These are phyloP conservation scores for Amblyornis subalaris DNA, from an alignment of 2,113 vertebrate genomes.

Conservation along the genomic window DNA sequence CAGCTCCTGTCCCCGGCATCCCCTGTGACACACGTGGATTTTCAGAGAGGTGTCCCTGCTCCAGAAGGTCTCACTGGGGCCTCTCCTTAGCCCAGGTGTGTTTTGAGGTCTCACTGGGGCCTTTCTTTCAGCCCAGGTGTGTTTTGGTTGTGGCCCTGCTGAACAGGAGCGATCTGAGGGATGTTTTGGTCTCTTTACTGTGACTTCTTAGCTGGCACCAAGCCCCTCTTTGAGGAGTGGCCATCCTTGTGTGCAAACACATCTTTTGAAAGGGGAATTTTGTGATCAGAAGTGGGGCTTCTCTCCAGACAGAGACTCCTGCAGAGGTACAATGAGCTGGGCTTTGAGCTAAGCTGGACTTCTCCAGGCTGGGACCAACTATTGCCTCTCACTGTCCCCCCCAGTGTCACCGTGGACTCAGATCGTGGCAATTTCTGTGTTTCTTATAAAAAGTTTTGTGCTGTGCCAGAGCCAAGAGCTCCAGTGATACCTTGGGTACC, in stretches of 20 bases:
- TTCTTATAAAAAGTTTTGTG: background rate
- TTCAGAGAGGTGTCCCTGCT: background rate
- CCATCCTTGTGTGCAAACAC: background rate
- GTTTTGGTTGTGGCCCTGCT: background rate
- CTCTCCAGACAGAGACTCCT: background rate
- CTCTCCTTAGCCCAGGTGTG: fast-evolving
- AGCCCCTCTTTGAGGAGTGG: background rate
- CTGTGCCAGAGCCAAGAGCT: background rate
- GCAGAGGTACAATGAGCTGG: background rate
- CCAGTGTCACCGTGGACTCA: fast-evolving
- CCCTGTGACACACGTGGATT: fast-evolving
- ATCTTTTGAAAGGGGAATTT: background rate
- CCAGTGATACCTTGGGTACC: background rate
- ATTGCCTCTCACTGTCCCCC: background rate
- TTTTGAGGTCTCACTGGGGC: fast-evolving
- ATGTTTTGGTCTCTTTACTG: background rate
- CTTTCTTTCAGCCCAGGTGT: background rate
- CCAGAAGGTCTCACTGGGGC: background rate
- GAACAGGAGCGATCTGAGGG: background rate
- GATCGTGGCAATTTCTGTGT: background rate
- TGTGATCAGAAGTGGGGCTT: background rate
- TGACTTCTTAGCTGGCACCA: background rate
- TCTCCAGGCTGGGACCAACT: background rate
- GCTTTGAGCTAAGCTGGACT: background rate
- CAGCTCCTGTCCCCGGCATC: background rate